Evolutionary conservation across 2,797 vertebrate genomes (phyloP).

Genomic region (Harpagifer antarcticus): DNA sequence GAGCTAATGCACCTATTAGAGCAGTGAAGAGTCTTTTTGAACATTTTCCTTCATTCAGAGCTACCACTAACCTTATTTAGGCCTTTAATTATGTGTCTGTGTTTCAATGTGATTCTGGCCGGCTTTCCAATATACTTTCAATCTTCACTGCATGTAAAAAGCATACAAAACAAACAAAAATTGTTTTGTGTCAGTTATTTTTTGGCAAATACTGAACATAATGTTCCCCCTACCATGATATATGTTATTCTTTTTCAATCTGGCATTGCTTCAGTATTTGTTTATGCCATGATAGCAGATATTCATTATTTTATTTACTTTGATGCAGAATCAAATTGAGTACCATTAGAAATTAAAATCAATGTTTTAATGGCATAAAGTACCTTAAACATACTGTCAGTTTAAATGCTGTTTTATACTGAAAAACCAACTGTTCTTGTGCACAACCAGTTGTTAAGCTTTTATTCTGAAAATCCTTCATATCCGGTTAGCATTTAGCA

Average conservation of each 20-base stretch:
- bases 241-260: slow-evolving; percentile 52
- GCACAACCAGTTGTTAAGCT: too few relatives aligned
- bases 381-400: too few relatives aligned
- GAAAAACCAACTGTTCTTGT: too few relatives aligned
- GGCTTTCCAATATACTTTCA: slow-evolving; percentile 39
- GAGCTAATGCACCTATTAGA: slow-evolving; percentile 10
- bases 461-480: too few relatives aligned
- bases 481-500: too few relatives aligned
- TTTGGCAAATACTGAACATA: slow-evolving; percentile 33
- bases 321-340: slow-evolving; percentile 23
- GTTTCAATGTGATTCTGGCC: slow-evolving; percentile 32
- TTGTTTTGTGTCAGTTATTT: too few relatives aligned
- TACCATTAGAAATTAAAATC: too few relatives aligned
- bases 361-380: too few relatives aligned
- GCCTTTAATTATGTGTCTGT: slow-evolving; percentile 64
- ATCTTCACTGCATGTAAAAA: slow-evolving; percentile 29
- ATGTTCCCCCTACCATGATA: slow-evolving; percentile 30
- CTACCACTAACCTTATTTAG: slow-evolving; percentile 33
- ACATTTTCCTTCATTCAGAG: slow-evolving; percentile 29
- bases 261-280: slow-evolving; percentile 46
- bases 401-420: too few relatives aligned
- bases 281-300: slow-evolving; percentile 20
- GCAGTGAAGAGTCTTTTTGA: slow-evolving; percentile 22
- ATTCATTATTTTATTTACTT: slow-evolving; percentile 33
- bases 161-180: slow-evolving; percentile 13